These are phyloP conservation scores for Laterallus jamaicensis DNA, from an alignment of 2,113 vertebrate genomes.

Conservation along the genomic window DNA sequence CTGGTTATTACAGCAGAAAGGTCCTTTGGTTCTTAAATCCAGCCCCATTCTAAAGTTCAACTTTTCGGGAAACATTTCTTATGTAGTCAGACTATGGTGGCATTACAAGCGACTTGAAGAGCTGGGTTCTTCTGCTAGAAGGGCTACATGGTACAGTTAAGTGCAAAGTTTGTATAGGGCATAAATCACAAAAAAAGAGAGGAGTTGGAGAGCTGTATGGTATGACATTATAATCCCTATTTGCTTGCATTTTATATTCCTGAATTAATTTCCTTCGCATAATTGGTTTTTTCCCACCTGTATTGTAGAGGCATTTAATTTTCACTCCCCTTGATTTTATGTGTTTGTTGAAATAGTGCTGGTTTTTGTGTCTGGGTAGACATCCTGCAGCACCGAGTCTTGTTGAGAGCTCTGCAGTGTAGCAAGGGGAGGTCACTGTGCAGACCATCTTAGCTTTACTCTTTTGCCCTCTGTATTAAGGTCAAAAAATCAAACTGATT, in stretches of 20 bases:
- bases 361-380: not conserved
- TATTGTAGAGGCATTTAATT: constrained; percentile 12
- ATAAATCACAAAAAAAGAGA: not conserved
- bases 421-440: not conserved
- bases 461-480: not conserved
- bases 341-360: not conserved
- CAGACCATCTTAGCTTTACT: not conserved
- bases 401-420: not conserved
- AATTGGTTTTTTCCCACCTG: not conserved
- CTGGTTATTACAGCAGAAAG: not conserved
- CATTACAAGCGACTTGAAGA: not conserved
- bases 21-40: not conserved
- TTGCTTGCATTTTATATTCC: not conserved
- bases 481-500: constrained; percentile 28
- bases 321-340: not conserved
- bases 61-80: not conserved
- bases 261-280: not conserved
- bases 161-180: not conserved
- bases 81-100: not conserved
- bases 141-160: not conserved
- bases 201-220: not conserved
- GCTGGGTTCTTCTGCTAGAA: not conserved
- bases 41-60: not conserved
- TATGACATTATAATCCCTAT: not conserved
- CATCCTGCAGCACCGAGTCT: not conserved